phyloP scores from a whole-genome alignment of 1,140 invertebrate species.

The Neodiprion pinetum region DNA sequence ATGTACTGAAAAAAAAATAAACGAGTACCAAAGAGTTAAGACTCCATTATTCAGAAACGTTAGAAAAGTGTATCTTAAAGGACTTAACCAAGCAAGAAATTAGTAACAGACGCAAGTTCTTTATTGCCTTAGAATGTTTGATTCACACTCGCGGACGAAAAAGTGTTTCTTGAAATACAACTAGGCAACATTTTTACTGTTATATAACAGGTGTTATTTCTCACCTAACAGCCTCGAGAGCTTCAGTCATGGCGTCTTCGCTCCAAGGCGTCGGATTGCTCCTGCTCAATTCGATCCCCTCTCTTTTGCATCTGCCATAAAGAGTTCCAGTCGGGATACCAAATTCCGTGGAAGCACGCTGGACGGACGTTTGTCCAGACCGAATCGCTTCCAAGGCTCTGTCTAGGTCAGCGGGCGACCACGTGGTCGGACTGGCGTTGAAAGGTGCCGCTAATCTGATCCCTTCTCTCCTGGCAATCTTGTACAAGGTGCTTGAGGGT shows the following conservation, averaged over 20 bases:
- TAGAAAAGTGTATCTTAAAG: neutral
- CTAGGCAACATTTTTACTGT: no score
- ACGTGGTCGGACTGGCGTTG: constrained; percentile 89
- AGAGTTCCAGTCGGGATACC: constrained; percentile 87
- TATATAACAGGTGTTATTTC: constrained; percentile 11
- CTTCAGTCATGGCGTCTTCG: constrained; percentile 88
- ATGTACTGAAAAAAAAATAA: no score
- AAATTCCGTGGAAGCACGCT: constrained; percentile 82
- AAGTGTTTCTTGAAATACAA: no score
- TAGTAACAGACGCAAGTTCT: no score
- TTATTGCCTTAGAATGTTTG: no score
- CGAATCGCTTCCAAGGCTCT: constrained; percentile 84
- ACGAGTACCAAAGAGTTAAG: no score
- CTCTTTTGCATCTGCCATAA: constrained; percentile 85
- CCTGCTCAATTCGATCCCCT: constrained; percentile 85
- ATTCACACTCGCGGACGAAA: no score
- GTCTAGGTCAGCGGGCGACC: constrained; percentile 83
- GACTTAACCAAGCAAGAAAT: no score
- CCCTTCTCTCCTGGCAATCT: constrained; percentile 87
- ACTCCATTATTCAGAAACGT: constrained; percentile 13
- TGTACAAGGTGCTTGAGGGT: constrained; percentile 88
- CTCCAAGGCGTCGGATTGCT: constrained; percentile 89
- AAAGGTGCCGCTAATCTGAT: constrained; percentile 86
- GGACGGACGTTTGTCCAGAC: constrained; percentile 82
- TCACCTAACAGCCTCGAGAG: constrained; percentile 85